Evolutionary conservation across 1,140 invertebrate species (phyloP).

Genomic region (Tyrophagus putrescentiae): DNA sequence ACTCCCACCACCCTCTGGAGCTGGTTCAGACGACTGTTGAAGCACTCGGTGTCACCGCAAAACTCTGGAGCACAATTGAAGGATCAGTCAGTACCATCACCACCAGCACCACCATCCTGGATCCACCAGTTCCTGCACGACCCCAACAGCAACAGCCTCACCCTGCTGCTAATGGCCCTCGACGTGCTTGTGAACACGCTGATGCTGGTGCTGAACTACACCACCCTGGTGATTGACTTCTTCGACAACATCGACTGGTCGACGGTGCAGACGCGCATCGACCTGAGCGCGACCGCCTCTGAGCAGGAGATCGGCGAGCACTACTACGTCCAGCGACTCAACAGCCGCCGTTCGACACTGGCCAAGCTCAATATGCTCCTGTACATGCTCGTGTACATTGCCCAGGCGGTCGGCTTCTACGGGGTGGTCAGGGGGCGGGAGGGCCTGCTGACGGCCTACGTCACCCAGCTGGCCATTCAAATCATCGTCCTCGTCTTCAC

Average conservation of each 20-base stretch:
- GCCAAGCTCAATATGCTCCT: background rate
- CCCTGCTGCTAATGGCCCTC: background rate
- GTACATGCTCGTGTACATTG: background rate
- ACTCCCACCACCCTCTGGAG: background rate
- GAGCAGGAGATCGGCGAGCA: background rate
- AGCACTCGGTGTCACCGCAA: background rate
- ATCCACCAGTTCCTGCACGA: background rate
- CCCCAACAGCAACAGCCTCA: background rate
- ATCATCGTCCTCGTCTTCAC: background rate
- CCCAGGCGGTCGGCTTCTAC: background rate
- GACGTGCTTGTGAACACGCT: background rate
- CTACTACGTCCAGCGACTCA: background rate
- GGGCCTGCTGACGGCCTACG: background rate
- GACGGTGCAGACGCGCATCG: background rate
- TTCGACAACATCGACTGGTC: background rate
- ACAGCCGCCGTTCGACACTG: background rate
- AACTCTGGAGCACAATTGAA: background rate
- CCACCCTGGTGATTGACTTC: constrained; percentile 1
- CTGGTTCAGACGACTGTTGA: background rate
- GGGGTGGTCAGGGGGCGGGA: background rate
- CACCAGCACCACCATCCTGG: no score
- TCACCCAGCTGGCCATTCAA: background rate
- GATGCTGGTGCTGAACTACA: constrained; percentile 1
- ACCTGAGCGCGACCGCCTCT: background rate
- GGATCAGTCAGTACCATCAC: no score